Percentiles rank a stretch among this genome's conserved stretches.
Evolutionary conservation across 2,797 vertebrate species (phyloP).

Genomic region (Kryptopterus vitreolus): DNA sequence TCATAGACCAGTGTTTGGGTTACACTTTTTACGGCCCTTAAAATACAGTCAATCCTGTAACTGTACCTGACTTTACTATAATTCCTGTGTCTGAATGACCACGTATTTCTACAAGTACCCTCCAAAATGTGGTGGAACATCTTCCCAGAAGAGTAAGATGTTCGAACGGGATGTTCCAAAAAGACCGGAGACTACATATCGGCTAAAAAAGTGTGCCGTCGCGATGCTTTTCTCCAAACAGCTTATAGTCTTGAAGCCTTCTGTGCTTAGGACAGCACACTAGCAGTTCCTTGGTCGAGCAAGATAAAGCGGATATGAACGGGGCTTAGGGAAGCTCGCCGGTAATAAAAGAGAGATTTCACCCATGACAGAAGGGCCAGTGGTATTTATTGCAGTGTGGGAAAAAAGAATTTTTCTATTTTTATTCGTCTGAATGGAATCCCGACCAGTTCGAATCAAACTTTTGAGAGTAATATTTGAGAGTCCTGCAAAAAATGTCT

Average conservation of each 20-base stretch:
- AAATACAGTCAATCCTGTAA: too few relatives aligned
- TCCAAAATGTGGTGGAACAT: too few relatives aligned
- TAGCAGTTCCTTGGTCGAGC: slow-evolving; percentile 1
- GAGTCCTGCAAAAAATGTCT: neutral
- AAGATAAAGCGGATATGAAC: slow-evolving; percentile 29
- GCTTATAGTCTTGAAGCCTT: neutral
- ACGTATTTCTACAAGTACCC: too few relatives aligned
- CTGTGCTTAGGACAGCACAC: neutral
- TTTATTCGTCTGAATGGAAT: neutral
- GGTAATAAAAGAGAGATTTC: slow-evolving; percentile 43
- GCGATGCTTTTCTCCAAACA: too few relatives aligned
- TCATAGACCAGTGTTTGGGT: too few relatives aligned
- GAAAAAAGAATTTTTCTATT: neutral
- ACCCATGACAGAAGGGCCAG: slow-evolving; percentile 5
- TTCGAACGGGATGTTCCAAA: too few relatives aligned
- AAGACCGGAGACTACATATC: too few relatives aligned
- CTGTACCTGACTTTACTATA: too few relatives aligned
- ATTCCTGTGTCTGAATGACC: too few relatives aligned
- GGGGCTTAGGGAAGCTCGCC: slow-evolving; percentile 5
- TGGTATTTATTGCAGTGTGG: slow-evolving; percentile 7
- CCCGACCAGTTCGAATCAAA: neutral
- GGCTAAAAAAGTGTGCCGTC: too few relatives aligned
- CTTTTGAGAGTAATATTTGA: neutral
- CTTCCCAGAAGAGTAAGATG: too few relatives aligned
- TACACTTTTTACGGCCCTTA: too few relatives aligned